Evolutionary conservation across 2,797 vertebrate species (phyloP).

Genomic region (Eurystomus glaucurus): DNA sequence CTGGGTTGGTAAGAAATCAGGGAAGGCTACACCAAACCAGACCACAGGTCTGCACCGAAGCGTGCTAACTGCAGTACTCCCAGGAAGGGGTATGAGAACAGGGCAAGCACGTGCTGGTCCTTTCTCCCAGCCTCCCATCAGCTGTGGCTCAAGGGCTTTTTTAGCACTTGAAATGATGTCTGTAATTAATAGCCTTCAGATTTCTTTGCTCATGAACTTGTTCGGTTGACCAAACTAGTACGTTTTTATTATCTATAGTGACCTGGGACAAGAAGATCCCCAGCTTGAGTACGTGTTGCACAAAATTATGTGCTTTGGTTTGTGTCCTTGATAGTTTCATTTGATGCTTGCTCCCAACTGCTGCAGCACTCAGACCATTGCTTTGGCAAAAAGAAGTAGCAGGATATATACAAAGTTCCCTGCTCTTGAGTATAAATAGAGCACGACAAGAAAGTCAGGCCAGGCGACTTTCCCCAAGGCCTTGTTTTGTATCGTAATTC

Average conservation of each 20-base stretch:
- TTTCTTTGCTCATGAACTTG: neutral
- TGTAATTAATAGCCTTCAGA: neutral
- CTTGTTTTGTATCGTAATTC: neutral
- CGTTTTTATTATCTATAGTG: neutral
- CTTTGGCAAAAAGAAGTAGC: neutral
- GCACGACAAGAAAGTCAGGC: fast-evolving
- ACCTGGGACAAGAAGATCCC: neutral
- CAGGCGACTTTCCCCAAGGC: neutral
- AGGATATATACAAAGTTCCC: neutral
- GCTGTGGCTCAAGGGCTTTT: neutral
- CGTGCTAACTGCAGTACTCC: neutral
- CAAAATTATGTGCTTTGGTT: neutral
- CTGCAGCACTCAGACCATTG: neutral
- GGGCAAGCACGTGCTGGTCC: neutral
- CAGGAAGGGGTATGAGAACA: neutral
- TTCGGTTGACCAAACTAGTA: neutral
- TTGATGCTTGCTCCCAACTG: neutral
- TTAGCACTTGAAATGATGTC: neutral
- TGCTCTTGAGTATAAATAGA: neutral
- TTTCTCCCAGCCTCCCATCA: neutral
- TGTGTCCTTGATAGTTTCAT: neutral
- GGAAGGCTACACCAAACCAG: neutral
- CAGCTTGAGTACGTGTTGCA: neutral
- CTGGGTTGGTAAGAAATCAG: neutral
- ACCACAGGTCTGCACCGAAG: neutral